Conservation (phyloP, 2,113 vertebrate genomes). For the Podarcis raffonei region DNA sequence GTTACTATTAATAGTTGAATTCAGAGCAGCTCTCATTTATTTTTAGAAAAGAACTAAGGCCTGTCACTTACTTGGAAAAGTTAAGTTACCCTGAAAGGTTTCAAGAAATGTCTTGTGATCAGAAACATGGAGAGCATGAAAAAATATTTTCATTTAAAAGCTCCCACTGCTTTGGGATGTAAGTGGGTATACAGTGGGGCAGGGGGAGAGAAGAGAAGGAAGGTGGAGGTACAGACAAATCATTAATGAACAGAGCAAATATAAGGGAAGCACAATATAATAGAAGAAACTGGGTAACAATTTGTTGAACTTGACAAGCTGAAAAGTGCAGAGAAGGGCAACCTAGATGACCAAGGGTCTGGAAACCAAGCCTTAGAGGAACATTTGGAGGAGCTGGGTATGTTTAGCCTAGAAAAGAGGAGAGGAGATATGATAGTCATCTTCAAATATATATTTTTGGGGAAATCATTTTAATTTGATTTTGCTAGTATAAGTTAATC, state of each 20-base stretch:
- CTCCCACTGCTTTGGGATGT: not conserved
- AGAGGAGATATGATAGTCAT: no score
- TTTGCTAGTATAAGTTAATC: no score
- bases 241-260: not conserved
- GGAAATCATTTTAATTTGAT: no score
- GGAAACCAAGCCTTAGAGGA: no score
- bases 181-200: no score
- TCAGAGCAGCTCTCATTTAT: not conserved
- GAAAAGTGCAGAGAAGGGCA: no score
- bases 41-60: not conserved
- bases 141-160: not conserved
- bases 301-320: not conserved
- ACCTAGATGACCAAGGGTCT: no score
- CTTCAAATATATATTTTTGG: no score
- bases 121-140: not conserved
- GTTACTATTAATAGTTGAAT: not conserved
- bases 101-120: not conserved
- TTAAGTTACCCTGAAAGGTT: not conserved
- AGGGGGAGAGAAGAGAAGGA: no score
- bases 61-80: not conserved
- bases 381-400: no score
- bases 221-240: not conserved
- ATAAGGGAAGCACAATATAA: not conserved
- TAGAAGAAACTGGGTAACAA: not conserved
- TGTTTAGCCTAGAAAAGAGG: no score